phyloP scores from a whole-genome alignment of 2,113 vertebrate species.

The Anseranas semipalmata region DNA sequence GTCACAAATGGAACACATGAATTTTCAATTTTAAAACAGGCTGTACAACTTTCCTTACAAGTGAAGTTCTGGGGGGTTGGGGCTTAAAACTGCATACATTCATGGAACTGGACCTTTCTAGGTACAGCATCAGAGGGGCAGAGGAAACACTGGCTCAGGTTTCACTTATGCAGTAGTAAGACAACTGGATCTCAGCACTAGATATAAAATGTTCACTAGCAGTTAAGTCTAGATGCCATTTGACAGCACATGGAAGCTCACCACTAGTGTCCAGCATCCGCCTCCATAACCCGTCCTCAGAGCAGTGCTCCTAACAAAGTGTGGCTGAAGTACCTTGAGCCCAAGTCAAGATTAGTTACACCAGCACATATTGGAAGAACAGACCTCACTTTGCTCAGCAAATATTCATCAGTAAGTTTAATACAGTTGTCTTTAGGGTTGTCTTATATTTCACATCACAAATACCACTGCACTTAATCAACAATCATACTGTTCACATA shows the following conservation, averaged over 20 bases:
- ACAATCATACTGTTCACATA: accelerated
- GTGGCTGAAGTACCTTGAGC: accelerated
- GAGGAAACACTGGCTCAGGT: accelerated
- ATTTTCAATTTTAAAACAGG: background rate
- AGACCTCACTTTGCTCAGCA: background rate
- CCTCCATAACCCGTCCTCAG: background rate
- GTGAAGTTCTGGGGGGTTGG: background rate
- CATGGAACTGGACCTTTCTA: background rate
- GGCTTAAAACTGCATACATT: background rate
- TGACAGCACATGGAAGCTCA: background rate
- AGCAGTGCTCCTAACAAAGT: background rate
- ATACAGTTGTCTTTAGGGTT: background rate
- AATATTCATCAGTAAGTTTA: background rate
- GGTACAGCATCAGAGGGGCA: background rate
- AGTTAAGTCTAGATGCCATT: background rate
- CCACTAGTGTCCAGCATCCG: accelerated
- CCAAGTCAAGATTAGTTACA: background rate
- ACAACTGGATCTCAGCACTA: background rate
- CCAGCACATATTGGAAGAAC: background rate
- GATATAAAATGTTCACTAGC: background rate
- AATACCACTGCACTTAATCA: background rate
- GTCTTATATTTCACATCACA: background rate
- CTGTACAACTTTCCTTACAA: background rate
- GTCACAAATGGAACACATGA: accelerated
- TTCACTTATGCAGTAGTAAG: accelerated